Evolutionary conservation across 2,888 invertebrate genomes (phyloP), one percentile per base, ranked within the genome.

Genomic region (Hydraecia micacea): DNA sequence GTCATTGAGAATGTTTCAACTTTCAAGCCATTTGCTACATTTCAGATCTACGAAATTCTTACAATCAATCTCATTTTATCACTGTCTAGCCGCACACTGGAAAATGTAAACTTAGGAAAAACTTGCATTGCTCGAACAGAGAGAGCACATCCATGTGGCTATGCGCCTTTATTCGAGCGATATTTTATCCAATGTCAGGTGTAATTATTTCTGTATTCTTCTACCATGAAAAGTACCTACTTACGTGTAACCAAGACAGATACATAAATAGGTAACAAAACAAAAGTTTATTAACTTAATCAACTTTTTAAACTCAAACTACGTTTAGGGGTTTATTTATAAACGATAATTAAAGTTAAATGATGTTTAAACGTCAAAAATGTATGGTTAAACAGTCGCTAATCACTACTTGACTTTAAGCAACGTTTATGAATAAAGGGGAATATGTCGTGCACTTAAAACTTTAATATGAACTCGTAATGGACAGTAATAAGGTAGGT

Each of bases 401-500:
- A 21, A 25, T 55, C 2, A 55, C 25, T 9, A 25, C 55, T 25
- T 25, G 25, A 9, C 25, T 25, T 25, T 55, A 55, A 4, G 25
- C 55, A 11, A n/a, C 55, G 55, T 55, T 55, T n/a, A 55, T n/a
- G 55, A 58, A n/a, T n/a, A 55, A 55, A 55, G 11, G 11, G 25
- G 2, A 55, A 55, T n/a, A 60, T 32, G 4, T 32, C 18, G 62
- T 62, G 21, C 11, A 32, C 21, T 8, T 32, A 62, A 8, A 32
- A 62, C 32, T 9, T 62, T 8, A 18, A 86, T 42, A 77, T 73
- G n/a, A 46, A 49, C 2, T 55, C 49, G 46, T 75, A 76, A 79
- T 58, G 63, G 60, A n/a, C 60, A 52, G 72, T 83, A 73, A 87
- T 79, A 80, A 80, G 62, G 72, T 73, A 80, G 52, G 72, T 73